Conservation (phyloP, 1,140 invertebrate genomes). For the Kradibia gibbosae region DNA sequence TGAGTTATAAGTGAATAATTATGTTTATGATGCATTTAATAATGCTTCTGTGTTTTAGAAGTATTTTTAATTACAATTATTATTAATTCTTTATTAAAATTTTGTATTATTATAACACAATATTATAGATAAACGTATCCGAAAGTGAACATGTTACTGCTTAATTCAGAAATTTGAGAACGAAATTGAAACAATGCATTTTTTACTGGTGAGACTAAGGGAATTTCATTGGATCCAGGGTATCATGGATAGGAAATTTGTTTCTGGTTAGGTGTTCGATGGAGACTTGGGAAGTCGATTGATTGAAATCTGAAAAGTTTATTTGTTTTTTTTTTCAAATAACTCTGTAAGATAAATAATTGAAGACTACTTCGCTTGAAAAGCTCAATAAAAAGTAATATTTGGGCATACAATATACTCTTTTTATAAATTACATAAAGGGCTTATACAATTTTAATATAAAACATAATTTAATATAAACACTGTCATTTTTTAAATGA, state of each 20-base stretch:
- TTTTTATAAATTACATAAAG: neutral
- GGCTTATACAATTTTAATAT: neutral
- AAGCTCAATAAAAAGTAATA: constrained; percentile 63
- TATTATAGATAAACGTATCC: neutral
- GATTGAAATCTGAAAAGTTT: constrained; percentile 56
- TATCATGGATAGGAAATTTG: constrained; percentile 61
- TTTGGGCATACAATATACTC: constrained; percentile 52
- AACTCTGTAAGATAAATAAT: constrained; percentile 73
- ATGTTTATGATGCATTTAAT: neutral
- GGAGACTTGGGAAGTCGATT: constrained; percentile 60
- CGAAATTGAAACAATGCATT: constrained; percentile 71
- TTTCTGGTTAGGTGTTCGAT: constrained; percentile 56
- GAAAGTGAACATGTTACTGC: neutral
- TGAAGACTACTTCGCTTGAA: constrained; percentile 69
- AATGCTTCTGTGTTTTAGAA: neutral
- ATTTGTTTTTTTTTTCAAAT: constrained; percentile 61
- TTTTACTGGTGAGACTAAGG: constrained; percentile 65
- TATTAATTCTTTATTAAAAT: neutral
- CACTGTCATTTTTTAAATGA: neutral
- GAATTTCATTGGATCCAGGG: constrained; percentile 60
- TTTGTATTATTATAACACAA: neutral
- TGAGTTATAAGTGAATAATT: constrained; percentile 32
- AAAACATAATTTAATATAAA: neutral
- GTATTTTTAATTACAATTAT: neutral
- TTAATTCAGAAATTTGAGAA: constrained; percentile 60